Evolutionary conservation across 1,140 invertebrate genomes (phyloP), one percentile per base, ranked within the genome.

Genomic region (Bombyx mandarina): DNA sequence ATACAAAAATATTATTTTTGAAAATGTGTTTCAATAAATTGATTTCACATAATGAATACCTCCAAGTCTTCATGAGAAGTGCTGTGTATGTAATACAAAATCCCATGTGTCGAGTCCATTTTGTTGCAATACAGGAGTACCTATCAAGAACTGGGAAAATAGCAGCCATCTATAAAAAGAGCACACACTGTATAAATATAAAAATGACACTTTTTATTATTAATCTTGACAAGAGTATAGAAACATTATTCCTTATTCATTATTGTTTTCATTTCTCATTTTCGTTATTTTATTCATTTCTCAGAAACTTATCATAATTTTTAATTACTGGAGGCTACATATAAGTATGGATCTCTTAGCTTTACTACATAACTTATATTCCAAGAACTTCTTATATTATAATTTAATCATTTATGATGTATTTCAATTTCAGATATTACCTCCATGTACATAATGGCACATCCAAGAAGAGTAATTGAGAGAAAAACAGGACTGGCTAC

Each of bases 41-140:
- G 8, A 51, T 51, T 12, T 7, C 9, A 18, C 8, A 10, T 47
- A 47, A 47, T 47, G n/a, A 10, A 47, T 87, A 95, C 95, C 95
- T 91, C 95, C 96, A 97, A 5, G 96, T 97, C 88, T 98, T 98
- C 92, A 98, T 95, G 3, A 97, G 89, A 43, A 98, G 84, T 2
- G 96, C 95, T 8, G 95, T 97, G 78, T 97, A 97, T 8, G 96
- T 96, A 43, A 97, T 91, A 70, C 94, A 96, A 76, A 98, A 98
- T 7, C 96, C 96, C 77, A 97, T 91, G 79, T 97, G 95, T 35
- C 95, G 89, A 0, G 94, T 94, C 96, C 96, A 97, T 82, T 97
- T 97, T 2, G 95, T 96, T 0, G 94, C 93, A 60, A 97, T 93
- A 73, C 96, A 98, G 12, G 93, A 93, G 62, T 92, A 93, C 61